These are phyloP conservation scores for Podarcis siculus DNA, from an alignment of 2,797 vertebrate genomes.

Conservation along the genomic window DNA sequence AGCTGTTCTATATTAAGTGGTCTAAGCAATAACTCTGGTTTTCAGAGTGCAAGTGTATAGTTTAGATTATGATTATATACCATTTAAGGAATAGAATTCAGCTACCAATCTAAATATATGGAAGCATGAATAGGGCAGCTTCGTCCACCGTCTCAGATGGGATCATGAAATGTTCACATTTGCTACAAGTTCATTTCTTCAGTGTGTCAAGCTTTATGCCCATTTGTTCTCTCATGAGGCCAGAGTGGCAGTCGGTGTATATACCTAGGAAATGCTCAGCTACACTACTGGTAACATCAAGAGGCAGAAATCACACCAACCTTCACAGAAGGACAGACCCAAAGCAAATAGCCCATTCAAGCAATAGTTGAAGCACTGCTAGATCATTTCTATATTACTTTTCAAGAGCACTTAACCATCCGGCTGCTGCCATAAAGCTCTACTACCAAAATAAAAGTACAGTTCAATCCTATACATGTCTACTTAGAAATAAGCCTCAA, in stretches of 20 bases:
- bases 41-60: not conserved
- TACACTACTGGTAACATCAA: not conserved
- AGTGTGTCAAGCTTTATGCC: not conserved
- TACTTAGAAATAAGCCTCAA: too few relatives aligned
- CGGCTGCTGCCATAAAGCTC: not conserved
- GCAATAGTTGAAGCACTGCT: not conserved
- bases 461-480: too few relatives aligned
- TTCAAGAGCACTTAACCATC: not conserved
- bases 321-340: not conserved
- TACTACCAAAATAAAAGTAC: not conserved
- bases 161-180: not conserved
- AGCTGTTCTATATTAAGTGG: not conserved
- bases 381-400: not conserved
- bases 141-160: not conserved
- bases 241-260: not conserved
- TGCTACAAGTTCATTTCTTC: not conserved
- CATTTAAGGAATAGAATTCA: not conserved
- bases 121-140: not conserved
- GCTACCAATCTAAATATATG: not conserved
- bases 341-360: not conserved
- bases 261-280: not conserved
- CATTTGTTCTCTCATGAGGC: not conserved
- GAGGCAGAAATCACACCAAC: not conserved
- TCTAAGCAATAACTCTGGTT: accelerated
- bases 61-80: not conserved